These are phyloP conservation scores for Akabosia matsudoensis DNA, from an alignment of 1,140 invertebrate genomes.

Conservation along the genomic window DNA sequence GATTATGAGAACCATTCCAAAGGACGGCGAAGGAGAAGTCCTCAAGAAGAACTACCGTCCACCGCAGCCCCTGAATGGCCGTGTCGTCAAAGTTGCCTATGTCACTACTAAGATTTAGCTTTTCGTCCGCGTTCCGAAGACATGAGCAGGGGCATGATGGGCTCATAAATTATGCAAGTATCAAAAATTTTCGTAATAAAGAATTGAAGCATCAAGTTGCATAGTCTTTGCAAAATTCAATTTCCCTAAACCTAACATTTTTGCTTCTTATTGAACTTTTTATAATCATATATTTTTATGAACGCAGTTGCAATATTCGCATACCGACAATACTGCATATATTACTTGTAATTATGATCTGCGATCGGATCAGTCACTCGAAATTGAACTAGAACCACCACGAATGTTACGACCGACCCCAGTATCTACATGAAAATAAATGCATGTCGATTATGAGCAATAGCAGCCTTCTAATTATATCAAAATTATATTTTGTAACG, in stretches of 20 bases:
- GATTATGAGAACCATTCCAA: background rate
- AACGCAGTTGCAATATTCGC: background rate
- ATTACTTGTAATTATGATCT: background rate
- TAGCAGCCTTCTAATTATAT: background rate
- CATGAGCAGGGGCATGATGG: background rate
- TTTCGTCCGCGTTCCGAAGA: background rate
- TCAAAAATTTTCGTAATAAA: too few relatives aligned
- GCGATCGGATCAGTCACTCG: background rate
- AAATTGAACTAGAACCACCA: background rate
- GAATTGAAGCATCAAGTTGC: too few relatives aligned
- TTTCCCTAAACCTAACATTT: too few relatives aligned
- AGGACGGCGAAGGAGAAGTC: background rate
- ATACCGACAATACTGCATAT: background rate
- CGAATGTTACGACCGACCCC: constrained; percentile 1
- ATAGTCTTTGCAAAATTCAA: too few relatives aligned
- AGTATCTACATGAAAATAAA: background rate
- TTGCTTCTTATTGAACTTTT: background rate
- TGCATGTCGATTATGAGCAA: background rate
- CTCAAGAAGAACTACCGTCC: background rate
- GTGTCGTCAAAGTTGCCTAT: background rate
- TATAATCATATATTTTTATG: background rate
- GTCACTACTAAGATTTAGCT: background rate
- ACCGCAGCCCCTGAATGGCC: background rate
- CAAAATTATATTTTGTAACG: background rate
- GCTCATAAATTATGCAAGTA: too few relatives aligned